Evolutionary conservation across 2,113 vertebrate species (phyloP), one percentile per base, ranked within the genome.

Genomic region (Phylloscopus whistleri): DNA sequence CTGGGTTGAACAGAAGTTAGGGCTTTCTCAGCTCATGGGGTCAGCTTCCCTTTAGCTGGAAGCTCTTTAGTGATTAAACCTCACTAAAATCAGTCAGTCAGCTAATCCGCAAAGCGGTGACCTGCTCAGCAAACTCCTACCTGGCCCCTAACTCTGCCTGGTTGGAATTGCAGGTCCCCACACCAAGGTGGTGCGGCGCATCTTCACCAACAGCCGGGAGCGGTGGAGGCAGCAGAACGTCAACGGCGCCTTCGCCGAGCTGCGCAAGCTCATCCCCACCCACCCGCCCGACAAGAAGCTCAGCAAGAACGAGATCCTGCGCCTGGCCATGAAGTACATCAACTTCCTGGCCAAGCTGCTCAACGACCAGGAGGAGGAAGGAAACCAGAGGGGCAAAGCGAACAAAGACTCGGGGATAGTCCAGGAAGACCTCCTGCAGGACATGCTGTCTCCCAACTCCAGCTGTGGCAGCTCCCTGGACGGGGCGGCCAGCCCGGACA

Each of bases 241-340:
- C 73, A 99, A 99, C 0, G 99, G 99, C 48, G 99, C 99, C 8
- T 99, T 99, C 3, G 98, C 99, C 0, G 99, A 99, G 96, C 99
- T 99, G 52, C 99, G 99, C 67, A 99, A 99, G 95, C 98, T 99
- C 95, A 99, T 99, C 90, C 99, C 99, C 73, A 99, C 99, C 2
- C 99, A 99, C 78, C 99, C 99, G 0, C 99, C 99, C 0, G 99
- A 99, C 97, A 99, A 99, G 95, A 99, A 99, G 89, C 98, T 99
- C 74, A 99, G 99, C 98, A 99, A 99, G 97, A 99, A 99, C 1
- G 99, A 99, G 97, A 99, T 99, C 82, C 96, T 99, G 81, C 98
- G 99, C 74, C 98, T 99, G 64, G 99, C 99, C 33, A 99, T 99
- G 99, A 99, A 99, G 97, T 99, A 99, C 95, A 99, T 99, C 96